Percentiles rank a stretch among this genome's conserved stretches.
Evolutionary conservation across 2,797 vertebrate genomes (phyloP).

Genomic region (Falco cherrug): DNA sequence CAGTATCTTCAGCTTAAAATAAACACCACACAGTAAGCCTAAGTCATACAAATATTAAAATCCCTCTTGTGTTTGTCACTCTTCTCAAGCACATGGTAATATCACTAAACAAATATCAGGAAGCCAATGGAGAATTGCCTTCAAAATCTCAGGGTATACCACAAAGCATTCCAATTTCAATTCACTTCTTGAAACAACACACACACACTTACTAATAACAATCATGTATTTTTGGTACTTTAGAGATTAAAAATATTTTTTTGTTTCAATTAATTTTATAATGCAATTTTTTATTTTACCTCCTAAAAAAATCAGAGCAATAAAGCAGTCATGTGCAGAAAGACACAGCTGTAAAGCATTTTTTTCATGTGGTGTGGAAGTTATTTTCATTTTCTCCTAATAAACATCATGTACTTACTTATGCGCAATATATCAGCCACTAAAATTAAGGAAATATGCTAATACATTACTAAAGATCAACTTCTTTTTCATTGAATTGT

Average conservation of each 20-base stretch:
- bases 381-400: background rate
- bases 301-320: background rate
- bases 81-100: slow-evolving; percentile 57
- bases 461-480: background rate
- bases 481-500: background rate
- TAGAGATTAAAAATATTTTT: background rate
- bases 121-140: slow-evolving; percentile 58
- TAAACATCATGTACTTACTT: background rate
- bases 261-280: background rate
- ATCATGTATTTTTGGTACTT: background rate
- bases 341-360: background rate
- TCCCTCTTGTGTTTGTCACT: slow-evolving; percentile 47
- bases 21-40: slow-evolving; percentile 47
- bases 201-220: background rate
- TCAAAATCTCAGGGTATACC: slow-evolving; percentile 17
- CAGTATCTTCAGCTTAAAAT: background rate
- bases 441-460: background rate
- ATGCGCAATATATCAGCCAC: background rate
- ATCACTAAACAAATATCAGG: slow-evolving; percentile 72
- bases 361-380: background rate
- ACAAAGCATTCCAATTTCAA: slow-evolving; percentile 30
- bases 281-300: background rate
- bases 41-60: slow-evolving; percentile 64
- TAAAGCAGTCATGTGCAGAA: background rate
- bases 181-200: background rate